Percentiles rank a stretch among this genome's conserved stretches.
phyloP scores from a whole-genome alignment of 2,888 invertebrate species.

The Strigamia transsilvanica region DNA sequence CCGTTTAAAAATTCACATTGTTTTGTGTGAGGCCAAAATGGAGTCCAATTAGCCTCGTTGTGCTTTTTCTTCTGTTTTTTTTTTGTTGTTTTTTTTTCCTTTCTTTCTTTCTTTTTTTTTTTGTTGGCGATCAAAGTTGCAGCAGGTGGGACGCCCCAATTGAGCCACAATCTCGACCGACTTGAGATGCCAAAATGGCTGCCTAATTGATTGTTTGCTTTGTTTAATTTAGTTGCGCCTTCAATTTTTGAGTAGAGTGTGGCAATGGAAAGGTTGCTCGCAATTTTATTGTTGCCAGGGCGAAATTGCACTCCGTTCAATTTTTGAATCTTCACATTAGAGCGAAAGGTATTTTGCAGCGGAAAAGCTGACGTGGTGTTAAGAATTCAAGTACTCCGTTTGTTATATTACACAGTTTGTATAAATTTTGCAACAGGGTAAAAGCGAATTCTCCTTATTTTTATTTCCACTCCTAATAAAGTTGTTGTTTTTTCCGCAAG shows the following conservation, averaged over 20 bases:
- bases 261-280: neutral
- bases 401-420: constrained; percentile 36
- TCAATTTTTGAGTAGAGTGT: constrained; percentile 13
- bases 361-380: constrained; percentile 17
- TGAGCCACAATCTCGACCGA: constrained; percentile 39
- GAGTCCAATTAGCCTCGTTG: constrained; percentile 27
- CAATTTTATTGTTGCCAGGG: neutral
- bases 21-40: constrained; percentile 36
- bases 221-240: constrained; percentile 39
- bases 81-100: neutral
- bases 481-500: too few species aligned
- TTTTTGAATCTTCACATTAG: neutral
- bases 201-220: constrained; percentile 41
- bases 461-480: neutral
- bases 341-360: neutral
- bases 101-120: neutral
- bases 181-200: constrained; percentile 42
- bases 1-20: constrained; percentile 36
- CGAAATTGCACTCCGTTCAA: constrained; percentile 7
- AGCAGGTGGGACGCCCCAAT: constrained; percentile 37
- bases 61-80: neutral
- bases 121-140: constrained; percentile 25
- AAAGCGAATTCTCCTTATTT: neutral
- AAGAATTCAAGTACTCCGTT: constrained; percentile 12
- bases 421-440: constrained; percentile 27